Base-by-base conservation (phyloP, 92 coral and sea anemone genomes). In the Zoanthus sociatus region DNA sequence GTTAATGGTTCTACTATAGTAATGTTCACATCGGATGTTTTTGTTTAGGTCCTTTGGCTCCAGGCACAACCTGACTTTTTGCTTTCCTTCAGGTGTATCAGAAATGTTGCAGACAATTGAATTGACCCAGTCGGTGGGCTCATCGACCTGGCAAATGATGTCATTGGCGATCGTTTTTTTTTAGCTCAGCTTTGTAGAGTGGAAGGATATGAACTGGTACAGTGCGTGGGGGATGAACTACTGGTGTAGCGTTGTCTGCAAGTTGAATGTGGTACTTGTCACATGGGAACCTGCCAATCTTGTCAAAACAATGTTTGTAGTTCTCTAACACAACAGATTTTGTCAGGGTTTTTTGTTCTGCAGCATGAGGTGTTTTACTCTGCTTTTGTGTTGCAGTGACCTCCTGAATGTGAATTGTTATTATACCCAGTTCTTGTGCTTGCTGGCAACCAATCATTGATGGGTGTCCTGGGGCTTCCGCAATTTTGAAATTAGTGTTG, bases 41-140 rank as follows among this genome's bases (percentile, higher is more conserved):
- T 91, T 93, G 56, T 86, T 88, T 50, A 88, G 47, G 69, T 91
- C 92, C 76, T 91, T 93, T 4, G 94, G 92, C 86, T 93, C 96
- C 4, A 93, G 70, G 76, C 91, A 93, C 15, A 86, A 90, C 20
- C 91, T 74, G 0, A 88, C 92, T 55, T 88, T 91, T 83, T 33
- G 56, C 37, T 91, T 78, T 9, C 94, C 93, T 26, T 90, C 92
- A 3, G 87, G 54, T 55, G 88, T 92, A n/a, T 85, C 88, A 37
- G 51, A 85, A 46, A 92, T 70, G 44, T 88, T 91, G 70, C 94
- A 88, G 53, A 88, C 90, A 20, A 78, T 89, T n/a, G 94, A 92
- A 82, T 89, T 92, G 4, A 89, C 94, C 92, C 94, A 87, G 79
- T 93, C 93, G 32, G 93, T 85, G 4, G 92, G 92, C 63, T 88